Evolutionary conservation across 2,797 vertebrate genomes (phyloP), one percentile per base, ranked within the genome.

Genomic region (Cryptoblepharus egeriae): DNA sequence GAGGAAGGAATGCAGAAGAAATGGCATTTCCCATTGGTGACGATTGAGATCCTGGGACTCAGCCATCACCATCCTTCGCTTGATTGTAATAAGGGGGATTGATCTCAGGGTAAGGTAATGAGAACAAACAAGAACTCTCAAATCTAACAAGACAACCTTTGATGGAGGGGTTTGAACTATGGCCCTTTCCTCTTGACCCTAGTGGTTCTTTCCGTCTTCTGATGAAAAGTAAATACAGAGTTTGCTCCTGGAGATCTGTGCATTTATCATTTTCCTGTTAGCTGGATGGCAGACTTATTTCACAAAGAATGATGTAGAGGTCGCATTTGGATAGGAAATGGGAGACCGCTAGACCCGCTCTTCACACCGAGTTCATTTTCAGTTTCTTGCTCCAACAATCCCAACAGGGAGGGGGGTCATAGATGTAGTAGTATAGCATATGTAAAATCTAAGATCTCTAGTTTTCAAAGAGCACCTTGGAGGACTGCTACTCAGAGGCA

Each of bases 11-110:
- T 35, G 1, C 64, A 20, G 85, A 87, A 52, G 39, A 80, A 39
- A n/a, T 65, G 69, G 85, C 80, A 75, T 83, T 49, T 89, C 80
- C 76, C 75, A 83, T 52, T 87, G 39, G 42, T 85, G 70, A 42
- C 73, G 71, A 3, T 63, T 87, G 83, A 57, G 5, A 76, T 37
- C 32, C 24, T 2, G 81, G 16, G 15, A 65, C 67, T 71, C 8
- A 84, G 1, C 76, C 60, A 79, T 85, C 49, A 61, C 22, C 67
- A 2, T 32, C 77, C 8, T 60, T 77, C 60, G 37, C 42, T 83
- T 65, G 32, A 49, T 64, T 28, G 83, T 42, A 55, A 71, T 64
- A 49, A 67, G 15, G 78, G 61, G 79, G 49, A 75, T 58, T 2
- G 18, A 35, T 24, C 24, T 61, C 16, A 49, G 73, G 58, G 28